phyloP scores from a whole-genome alignment of 2,888 invertebrate species.

The Coleophora deauratella region DNA sequence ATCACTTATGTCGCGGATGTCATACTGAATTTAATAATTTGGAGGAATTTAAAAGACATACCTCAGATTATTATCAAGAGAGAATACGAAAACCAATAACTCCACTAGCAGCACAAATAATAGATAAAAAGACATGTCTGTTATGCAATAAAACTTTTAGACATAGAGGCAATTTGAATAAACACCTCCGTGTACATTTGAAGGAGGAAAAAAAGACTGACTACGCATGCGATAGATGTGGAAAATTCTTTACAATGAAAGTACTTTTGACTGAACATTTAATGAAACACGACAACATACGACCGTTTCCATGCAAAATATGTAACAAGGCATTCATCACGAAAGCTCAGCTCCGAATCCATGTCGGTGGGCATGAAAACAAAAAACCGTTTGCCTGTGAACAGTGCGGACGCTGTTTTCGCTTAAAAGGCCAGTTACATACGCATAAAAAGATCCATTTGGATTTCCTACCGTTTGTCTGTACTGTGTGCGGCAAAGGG shows the following conservation, averaged over 20 bases:
- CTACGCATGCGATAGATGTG: slow-evolving; percentile 41
- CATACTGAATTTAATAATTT: slow-evolving; percentile 29
- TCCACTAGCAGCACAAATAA: slow-evolving; percentile 17
- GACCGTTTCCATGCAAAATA: slow-evolving; percentile 48
- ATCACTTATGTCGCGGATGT: slow-evolving; percentile 41
- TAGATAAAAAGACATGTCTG: slow-evolving; percentile 33
- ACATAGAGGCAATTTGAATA: slow-evolving; percentile 31
- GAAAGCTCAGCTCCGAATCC: slow-evolving; percentile 26
- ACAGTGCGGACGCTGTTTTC: slow-evolving; percentile 57
- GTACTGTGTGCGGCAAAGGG: slow-evolving; percentile 79
- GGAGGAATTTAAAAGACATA: slow-evolving; percentile 35
- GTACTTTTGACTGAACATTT: slow-evolving; percentile 35
- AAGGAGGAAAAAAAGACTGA: slow-evolving; percentile 43
- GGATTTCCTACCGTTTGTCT: slow-evolving; percentile 82
- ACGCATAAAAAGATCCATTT: slow-evolving; percentile 85
- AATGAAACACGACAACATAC: slow-evolving; percentile 36
- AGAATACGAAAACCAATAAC: slow-evolving; percentile 23
- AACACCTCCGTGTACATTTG: slow-evolving; percentile 75
- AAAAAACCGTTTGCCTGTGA: slow-evolving; percentile 51
- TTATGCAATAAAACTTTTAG: slow-evolving; percentile 45
- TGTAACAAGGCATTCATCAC: slow-evolving; percentile 46
- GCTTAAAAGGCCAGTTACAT: slow-evolving; percentile 80
- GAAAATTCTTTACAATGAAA: slow-evolving; percentile 19
- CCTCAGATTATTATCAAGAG: slow-evolving; percentile 27
- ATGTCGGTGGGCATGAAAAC: slow-evolving; percentile 36